These are phyloP conservation scores for Drosophila glabriapex DNA, from an alignment of 2,888 invertebrate species.

Conservation along the genomic window DNA sequence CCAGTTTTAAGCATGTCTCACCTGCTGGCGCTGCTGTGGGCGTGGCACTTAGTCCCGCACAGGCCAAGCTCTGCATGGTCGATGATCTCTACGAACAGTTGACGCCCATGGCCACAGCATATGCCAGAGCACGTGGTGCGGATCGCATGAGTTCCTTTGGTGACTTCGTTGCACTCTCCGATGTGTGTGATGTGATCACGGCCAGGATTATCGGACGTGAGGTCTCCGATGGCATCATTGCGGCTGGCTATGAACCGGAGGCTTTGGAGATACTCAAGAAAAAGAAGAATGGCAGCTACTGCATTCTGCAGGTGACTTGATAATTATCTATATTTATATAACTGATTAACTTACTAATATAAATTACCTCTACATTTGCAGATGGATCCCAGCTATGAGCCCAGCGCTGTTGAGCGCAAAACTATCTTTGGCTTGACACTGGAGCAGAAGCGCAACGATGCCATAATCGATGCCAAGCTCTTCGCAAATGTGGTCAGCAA, in stretches of 20 bases:
- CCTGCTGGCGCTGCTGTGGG: slow-evolving; percentile 99
- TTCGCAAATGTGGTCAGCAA: slow-evolving; percentile 93
- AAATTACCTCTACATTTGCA: slow-evolving; percentile 76
- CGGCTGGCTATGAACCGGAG: slow-evolving; percentile 94
- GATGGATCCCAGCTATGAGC: slow-evolving; percentile 95
- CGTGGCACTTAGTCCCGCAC: slow-evolving; percentile 90
- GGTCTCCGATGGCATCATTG: slow-evolving; percentile 99
- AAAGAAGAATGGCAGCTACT: slow-evolving; percentile 97
- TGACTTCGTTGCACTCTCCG: slow-evolving; percentile 97
- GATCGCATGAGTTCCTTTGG: slow-evolving; percentile 99
- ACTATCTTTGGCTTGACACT: slow-evolving; percentile 93
- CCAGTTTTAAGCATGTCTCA: slow-evolving; percentile 99
- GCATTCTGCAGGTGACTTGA: slow-evolving; percentile 90
- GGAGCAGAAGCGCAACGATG: slow-evolving; percentile 96
- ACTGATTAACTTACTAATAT: not conserved
- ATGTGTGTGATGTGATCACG: slow-evolving; percentile 94
- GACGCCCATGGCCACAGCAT: slow-evolving; percentile 94
- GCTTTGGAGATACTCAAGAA: slow-evolving; percentile 95
- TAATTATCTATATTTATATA: not conserved
- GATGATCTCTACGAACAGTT: slow-evolving; percentile 91
- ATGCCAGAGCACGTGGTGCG: slow-evolving; percentile 98
- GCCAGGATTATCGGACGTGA: slow-evolving; percentile 96
- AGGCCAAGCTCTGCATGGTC: slow-evolving; percentile 97
- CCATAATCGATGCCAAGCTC: slow-evolving; percentile 90
- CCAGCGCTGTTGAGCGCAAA: slow-evolving; percentile 92